These are phyloP conservation scores for Drosophila ficusphila DNA, from an alignment of 1,140 invertebrate species.

Conservation along the genomic window DNA sequence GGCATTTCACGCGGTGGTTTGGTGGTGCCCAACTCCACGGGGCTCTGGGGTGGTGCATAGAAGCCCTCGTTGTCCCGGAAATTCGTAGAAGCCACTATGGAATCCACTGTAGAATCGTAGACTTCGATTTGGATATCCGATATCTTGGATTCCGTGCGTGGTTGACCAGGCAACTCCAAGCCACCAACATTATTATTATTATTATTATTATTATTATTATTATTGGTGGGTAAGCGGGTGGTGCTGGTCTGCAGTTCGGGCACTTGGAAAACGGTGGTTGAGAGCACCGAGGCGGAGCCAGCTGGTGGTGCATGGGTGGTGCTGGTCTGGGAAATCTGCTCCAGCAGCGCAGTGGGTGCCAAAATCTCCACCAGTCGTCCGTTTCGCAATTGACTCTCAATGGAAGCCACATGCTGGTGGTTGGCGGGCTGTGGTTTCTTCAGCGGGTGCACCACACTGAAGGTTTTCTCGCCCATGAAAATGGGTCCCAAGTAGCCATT, in stretches of 20 bases:
- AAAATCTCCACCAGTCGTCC: slow-evolving; percentile 74
- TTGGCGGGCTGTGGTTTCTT: slow-evolving; percentile 49
- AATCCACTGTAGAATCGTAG: slow-evolving; percentile 78
- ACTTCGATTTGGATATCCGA: slow-evolving; percentile 83
- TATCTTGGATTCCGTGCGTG: slow-evolving; percentile 75
- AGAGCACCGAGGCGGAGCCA: slow-evolving; percentile 40
- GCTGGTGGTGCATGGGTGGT: slow-evolving; percentile 6
- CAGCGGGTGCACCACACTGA: slow-evolving; percentile 59
- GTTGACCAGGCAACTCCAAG: slow-evolving; percentile 8
- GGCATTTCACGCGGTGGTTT: slow-evolving; percentile 37
- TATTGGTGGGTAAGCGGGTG: slow-evolving; percentile 36
- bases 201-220: neutral
- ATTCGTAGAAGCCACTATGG: slow-evolving; percentile 76
- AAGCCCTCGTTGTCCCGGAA: slow-evolving; percentile 68
- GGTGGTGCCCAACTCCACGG: slow-evolving; percentile 38
- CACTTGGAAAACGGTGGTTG: slow-evolving; percentile 77
- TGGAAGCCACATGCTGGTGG: slow-evolving; percentile 43
- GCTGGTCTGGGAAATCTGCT: slow-evolving; percentile 21
- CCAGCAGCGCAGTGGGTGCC: slow-evolving; percentile 63
- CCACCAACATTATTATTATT: neutral
- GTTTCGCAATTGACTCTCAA: slow-evolving; percentile 60
- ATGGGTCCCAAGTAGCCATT: slow-evolving; percentile 79
- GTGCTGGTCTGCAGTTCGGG: slow-evolving; percentile 54
- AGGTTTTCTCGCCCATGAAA: slow-evolving; percentile 75
- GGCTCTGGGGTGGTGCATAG: slow-evolving; percentile 33